These are phyloP conservation scores for Psittacus erithacus DNA, from an alignment of 2,113 vertebrate genomes.

Conservation along the genomic window DNA sequence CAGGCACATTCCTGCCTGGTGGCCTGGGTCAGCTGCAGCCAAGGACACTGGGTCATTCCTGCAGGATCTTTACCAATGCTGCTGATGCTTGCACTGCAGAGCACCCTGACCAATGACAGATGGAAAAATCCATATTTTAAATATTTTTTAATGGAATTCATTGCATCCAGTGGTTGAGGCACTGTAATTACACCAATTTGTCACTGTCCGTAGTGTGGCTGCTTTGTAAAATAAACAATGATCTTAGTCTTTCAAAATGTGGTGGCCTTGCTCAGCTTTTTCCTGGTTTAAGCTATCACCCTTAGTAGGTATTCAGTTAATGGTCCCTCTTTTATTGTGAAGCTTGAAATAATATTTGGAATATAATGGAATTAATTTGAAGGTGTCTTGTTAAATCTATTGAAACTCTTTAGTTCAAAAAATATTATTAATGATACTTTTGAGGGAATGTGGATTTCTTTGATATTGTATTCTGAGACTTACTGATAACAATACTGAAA, in stretches of 20 bases:
- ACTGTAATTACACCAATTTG: background rate
- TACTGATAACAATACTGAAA: background rate
- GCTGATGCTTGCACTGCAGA: background rate
- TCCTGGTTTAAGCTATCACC: background rate
- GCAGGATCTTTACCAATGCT: background rate
- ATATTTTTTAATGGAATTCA: background rate
- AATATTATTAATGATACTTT: background rate
- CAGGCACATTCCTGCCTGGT: background rate
- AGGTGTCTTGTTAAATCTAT: background rate
- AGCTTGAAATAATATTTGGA: background rate
- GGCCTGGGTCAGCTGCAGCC: background rate
- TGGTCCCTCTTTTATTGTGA: background rate
- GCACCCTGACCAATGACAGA: background rate
- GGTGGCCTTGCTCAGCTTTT: background rate
- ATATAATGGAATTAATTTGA: background rate
- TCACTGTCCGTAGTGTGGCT: background rate
- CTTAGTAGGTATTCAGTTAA: background rate
- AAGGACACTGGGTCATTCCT: background rate
- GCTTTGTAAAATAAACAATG: background rate
- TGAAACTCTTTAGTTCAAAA: background rate
- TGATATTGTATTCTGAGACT: background rate
- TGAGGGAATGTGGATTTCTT: background rate
- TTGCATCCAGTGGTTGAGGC: background rate
- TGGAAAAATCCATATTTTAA: constrained; percentile 9
- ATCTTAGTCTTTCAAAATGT: background rate